Conservation (phyloP, 2,888 invertebrate genomes). For the Cyrtodaria siliqua region DNA sequence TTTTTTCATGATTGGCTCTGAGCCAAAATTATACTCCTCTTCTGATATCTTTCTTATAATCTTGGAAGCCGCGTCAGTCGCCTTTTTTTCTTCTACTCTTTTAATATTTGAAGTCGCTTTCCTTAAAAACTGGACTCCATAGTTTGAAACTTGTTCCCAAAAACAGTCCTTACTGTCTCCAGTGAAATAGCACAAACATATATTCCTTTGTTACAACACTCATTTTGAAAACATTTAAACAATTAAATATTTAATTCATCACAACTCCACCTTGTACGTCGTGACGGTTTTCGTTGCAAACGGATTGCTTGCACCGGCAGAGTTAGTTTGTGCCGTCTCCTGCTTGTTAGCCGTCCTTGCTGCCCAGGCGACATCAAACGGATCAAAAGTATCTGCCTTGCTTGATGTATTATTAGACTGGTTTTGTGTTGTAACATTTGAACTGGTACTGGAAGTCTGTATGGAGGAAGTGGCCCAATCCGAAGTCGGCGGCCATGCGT, state of each 20-base stretch:
- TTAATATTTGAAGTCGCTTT: no score
- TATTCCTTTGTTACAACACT: not conserved
- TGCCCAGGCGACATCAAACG: slow-evolving; percentile 95
- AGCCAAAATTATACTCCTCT: no score
- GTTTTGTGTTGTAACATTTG: slow-evolving; percentile 13
- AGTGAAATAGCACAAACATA: not conserved
- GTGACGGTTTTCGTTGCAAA: slow-evolving; percentile 64
- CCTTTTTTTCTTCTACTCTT: no score
- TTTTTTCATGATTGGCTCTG: no score
- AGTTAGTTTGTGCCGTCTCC: slow-evolving; percentile 22
- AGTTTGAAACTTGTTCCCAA: no score
- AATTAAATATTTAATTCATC: slow-evolving; percentile 21
- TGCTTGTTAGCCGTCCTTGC: slow-evolving; percentile 88
- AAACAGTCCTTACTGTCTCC: no score
- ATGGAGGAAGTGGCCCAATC: slow-evolving; percentile 41
- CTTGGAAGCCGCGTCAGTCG: no score
- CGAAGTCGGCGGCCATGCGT: slow-evolving; percentile 32
- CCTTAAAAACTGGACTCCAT: no score
- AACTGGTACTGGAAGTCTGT: slow-evolving; percentile 9
- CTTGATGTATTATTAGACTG: slow-evolving; percentile 25
- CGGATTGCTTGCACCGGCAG: slow-evolving; percentile 55
- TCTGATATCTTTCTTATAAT: no score
- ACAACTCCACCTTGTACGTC: slow-evolving; percentile 63
- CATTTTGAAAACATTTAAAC: not conserved
- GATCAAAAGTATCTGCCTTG: slow-evolving; percentile 87